Conservation (phyloP, 1,140 invertebrate species). For the Drosophila hydei region DNA sequence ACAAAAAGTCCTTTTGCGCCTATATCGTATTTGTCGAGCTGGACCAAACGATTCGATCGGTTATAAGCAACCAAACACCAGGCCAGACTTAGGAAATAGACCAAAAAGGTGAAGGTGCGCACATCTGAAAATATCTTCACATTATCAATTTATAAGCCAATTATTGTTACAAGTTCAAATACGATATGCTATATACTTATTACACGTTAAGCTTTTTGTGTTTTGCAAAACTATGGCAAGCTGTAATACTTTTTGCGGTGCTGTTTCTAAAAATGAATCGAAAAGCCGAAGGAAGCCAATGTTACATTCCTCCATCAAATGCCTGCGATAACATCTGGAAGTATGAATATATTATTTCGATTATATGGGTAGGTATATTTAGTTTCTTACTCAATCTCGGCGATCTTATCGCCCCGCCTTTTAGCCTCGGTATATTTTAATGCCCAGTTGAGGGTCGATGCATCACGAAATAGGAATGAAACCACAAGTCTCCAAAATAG, state of each 20-base stretch:
- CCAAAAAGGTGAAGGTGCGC: conserved; percentile 41
- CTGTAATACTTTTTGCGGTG: conserved; percentile 65
- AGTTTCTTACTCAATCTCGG: conserved; percentile 46
- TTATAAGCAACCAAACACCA: conserved; percentile 66
- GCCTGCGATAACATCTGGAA: conserved; percentile 47
- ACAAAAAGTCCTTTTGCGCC: conserved; percentile 49
- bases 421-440: conserved; percentile 45
- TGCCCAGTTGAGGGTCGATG: conserved; percentile 39
- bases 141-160: background rate
- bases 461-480: conserved; percentile 62
- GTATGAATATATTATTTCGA: background rate
- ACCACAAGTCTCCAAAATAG: conserved; percentile 40
- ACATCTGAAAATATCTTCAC: conserved; percentile 41
- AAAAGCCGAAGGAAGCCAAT: conserved; percentile 68
- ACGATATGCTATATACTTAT: conserved; percentile 11
- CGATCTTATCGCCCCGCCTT: conserved; percentile 30
- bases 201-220: conserved; percentile 46
- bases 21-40: conserved; percentile 66
- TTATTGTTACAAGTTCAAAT: background rate
- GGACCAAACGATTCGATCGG: conserved; percentile 56
- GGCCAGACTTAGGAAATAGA: conserved; percentile 60
- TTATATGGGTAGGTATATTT: background rate
- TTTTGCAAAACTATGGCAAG: conserved; percentile 51
- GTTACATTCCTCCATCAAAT: conserved; percentile 61
- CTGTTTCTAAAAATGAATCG: conserved; percentile 61